Percentiles rank a stretch among this genome's conserved stretches.
Conservation (phyloP, 2,797 vertebrate genomes). For the Trichosurus vulpecula region DNA sequence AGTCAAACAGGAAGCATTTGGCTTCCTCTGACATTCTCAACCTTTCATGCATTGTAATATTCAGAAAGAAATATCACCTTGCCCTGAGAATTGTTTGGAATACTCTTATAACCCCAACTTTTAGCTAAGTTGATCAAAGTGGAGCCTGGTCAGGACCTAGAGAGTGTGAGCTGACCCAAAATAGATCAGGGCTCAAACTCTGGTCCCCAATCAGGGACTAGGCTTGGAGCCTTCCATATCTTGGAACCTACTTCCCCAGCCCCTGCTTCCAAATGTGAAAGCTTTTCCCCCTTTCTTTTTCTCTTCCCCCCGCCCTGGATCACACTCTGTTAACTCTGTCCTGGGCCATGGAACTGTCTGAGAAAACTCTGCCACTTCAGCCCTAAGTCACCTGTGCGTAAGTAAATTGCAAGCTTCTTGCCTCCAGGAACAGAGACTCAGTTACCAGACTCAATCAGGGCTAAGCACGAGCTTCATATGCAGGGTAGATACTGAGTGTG, state of each 20-base stretch:
- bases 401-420: not conserved
- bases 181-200: not conserved
- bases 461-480: not conserved
- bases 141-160: not conserved
- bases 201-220: not conserved
- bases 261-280: not conserved
- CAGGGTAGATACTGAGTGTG: not conserved
- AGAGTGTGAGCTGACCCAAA: not conserved
- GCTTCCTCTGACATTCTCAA: not conserved
- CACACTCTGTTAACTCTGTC: not conserved
- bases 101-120: not conserved
- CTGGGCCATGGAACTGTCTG: not conserved
- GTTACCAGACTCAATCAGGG: not conserved
- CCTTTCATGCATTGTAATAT: not conserved
- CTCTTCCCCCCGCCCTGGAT: no score
- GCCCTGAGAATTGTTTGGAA: not conserved
- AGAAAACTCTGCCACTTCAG: not conserved
- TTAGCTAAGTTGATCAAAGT: not conserved
- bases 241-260: not conserved
- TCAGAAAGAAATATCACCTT: rapidly evolving
- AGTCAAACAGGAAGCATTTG: not conserved
- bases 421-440: not conserved
- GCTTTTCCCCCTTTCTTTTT: not conserved
- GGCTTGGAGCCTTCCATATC: not conserved
- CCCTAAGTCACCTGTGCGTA: not conserved